Evolutionary conservation across 2,797 vertebrate genomes (phyloP).

Genomic region (Xenopus petersii): DNA sequence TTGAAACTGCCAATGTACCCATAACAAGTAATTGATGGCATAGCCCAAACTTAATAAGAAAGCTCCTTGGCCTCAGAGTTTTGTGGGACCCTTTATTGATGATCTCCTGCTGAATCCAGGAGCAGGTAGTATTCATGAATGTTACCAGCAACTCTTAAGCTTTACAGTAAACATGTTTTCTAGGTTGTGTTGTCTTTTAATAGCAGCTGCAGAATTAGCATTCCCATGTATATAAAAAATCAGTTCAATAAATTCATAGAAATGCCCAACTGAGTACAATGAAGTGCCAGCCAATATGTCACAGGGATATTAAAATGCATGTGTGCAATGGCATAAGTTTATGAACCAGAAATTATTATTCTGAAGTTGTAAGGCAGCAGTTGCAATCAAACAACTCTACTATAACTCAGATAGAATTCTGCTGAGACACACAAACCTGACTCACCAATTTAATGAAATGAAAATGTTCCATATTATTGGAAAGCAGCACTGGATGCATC

Average conservation of each 20-base stretch:
- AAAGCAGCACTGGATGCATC: too few relatives aligned
- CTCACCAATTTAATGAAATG: too few relatives aligned
- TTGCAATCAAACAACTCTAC: constrained; percentile 22
- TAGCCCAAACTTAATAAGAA: too few relatives aligned
- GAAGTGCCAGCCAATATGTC: constrained; percentile 22
- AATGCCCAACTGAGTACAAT: constrained; percentile 15
- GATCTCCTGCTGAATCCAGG: too few relatives aligned
- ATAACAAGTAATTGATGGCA: too few relatives aligned
- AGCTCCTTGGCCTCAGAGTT: too few relatives aligned
- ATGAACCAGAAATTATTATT: constrained; percentile 39
- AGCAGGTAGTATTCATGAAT: too few relatives aligned
- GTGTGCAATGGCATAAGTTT: constrained; percentile 31
- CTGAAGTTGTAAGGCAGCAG: constrained; percentile 21
- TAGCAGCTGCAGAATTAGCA: not conserved
- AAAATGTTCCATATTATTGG: too few relatives aligned
- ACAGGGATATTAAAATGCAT: constrained; percentile 35
- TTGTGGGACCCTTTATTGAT: too few relatives aligned
- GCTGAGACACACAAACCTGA: constrained; percentile 5
- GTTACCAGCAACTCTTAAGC: too few relatives aligned
- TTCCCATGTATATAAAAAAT: not conserved
- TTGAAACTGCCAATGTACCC: too few relatives aligned
- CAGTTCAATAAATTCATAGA: constrained; percentile 19
- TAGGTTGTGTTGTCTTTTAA: not conserved
- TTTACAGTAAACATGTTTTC: too few relatives aligned
- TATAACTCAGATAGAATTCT: constrained; percentile 13